Percentiles rank a stretch among this genome's conserved stretches.
These are phyloP conservation scores for Myathropa florea DNA, from an alignment of 2,888 invertebrate species.

Conservation along the genomic window DNA sequence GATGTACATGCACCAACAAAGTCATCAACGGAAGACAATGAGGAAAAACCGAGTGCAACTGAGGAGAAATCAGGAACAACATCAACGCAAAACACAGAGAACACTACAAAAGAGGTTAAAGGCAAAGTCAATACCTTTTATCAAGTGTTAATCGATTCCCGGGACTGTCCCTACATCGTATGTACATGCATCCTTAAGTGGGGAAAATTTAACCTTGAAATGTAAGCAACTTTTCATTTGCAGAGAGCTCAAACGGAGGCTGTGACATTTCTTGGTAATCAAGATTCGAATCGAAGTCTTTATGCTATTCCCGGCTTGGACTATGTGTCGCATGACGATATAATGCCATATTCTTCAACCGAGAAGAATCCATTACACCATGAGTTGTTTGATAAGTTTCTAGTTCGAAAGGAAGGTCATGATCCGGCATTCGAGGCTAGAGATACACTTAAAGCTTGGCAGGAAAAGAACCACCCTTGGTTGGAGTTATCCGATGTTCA, in stretches of 20 bases:
- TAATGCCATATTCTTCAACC: conserved; percentile 94
- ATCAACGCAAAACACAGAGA: conserved; percentile 69
- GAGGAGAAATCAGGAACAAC: conserved; percentile 9
- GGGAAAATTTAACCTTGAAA: conserved; percentile 16
- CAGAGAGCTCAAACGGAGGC: conserved; percentile 98
- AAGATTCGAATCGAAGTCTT: conserved; percentile 95
- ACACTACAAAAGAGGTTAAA: conserved; percentile 91
- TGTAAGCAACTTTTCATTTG: conserved; percentile 13
- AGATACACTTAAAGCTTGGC: conserved; percentile 96
- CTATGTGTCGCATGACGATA: conserved; percentile 98
- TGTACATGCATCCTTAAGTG: conserved; percentile 36
- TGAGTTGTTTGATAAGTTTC: conserved; percentile 97
- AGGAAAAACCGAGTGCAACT: not conserved
- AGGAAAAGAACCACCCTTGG: conserved; percentile 98
- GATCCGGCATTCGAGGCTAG: conserved; percentile 94
- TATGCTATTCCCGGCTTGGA: conserved; percentile 98
- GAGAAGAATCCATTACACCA: conserved; percentile 94
- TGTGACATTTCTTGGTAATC: conserved; percentile 97
- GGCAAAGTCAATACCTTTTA: conserved; percentile 97
- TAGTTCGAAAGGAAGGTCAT: conserved; percentile 87
- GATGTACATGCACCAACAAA: conserved; percentile 86
- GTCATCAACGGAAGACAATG: conserved; percentile 1
- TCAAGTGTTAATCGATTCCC: conserved; percentile 97
- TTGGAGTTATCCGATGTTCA: conserved; percentile 97
- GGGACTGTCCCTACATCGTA: conserved; percentile 96